Conservation (phyloP, 2,113 vertebrate species). For the Sebastes schlegelii region DNA sequence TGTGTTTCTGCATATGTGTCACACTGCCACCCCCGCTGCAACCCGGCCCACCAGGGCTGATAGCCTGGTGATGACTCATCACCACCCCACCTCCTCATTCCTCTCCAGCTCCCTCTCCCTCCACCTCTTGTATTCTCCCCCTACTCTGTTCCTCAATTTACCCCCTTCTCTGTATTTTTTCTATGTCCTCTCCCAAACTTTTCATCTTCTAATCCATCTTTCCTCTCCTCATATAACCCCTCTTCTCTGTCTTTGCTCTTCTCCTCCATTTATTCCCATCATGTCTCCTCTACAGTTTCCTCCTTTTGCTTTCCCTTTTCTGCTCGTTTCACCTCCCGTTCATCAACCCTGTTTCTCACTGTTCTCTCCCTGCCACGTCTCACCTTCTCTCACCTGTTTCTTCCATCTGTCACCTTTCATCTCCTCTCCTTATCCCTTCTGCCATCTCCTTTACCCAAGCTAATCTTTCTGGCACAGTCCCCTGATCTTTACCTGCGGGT, state of each 20-base stretch:
- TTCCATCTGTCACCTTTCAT: neutral
- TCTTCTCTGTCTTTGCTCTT: neutral
- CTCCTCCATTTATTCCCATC: constrained; percentile 4
- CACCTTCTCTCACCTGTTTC: neutral
- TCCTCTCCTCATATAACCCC: neutral
- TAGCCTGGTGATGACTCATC: constrained; percentile 77
- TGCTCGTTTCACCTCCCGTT: neutral
- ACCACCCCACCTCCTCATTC: constrained; percentile 28
- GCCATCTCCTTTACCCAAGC: neutral
- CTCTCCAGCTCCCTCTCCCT: constrained; percentile 8
- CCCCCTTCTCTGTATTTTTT: neutral
- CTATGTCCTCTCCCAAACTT: neutral
- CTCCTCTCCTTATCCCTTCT: neutral
- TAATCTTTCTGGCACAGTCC: constrained; percentile 1
- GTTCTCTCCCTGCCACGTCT: neutral
- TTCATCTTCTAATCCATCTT: neutral
- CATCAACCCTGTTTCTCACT: neutral
- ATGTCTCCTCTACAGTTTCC: neutral
- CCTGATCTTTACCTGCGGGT: constrained; percentile 18
- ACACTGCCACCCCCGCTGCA: constrained; percentile 72
- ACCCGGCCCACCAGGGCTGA: constrained; percentile 64
- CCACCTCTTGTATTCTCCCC: constrained; percentile 38
- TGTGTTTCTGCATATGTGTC: constrained; percentile 68
- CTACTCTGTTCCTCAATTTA: neutral
- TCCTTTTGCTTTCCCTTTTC: neutral